A percentile compares a stretch with the other conserved stretches of the same genome.
phyloP scores from a whole-genome alignment of 2,888 invertebrate species.

The Cephus rjabovi region DNA sequence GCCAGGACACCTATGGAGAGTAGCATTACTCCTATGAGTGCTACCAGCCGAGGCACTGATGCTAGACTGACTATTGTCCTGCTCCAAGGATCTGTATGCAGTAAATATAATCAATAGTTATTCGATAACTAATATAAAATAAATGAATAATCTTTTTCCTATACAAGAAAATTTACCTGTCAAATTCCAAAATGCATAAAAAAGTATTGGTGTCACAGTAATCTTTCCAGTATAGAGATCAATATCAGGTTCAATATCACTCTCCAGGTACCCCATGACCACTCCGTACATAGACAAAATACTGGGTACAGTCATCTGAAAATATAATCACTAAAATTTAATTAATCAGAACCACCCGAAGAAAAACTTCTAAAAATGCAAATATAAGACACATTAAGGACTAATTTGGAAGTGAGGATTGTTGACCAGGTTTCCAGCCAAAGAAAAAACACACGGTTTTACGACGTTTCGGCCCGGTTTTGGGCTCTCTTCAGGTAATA shows the following conservation, averaged over 20 bases:
- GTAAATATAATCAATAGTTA: constrained; percentile 3
- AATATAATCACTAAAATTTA: constrained; percentile 12
- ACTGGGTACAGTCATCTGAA: constrained; percentile 56
- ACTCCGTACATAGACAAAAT: constrained; percentile 56
- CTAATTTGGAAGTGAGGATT: background rate
- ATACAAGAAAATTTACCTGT: constrained; percentile 58
- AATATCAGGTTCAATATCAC: constrained; percentile 30
- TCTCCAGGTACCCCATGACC: constrained; percentile 43
- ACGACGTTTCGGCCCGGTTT: no score
- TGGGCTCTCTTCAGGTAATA: no score
- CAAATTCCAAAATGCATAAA: constrained; percentile 71
- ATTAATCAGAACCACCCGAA: background rate
- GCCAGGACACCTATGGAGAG: constrained; percentile 51
- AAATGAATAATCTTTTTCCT: background rate
- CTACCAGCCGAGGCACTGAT: constrained; percentile 47
- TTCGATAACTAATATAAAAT: background rate
- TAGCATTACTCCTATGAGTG: constrained; percentile 52
- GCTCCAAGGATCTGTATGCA: constrained; percentile 71
- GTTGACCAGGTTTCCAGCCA: no score
- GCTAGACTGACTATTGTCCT: constrained; percentile 68
- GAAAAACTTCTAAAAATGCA: background rate
- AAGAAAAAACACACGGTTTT: no score
- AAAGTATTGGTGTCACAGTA: constrained; percentile 72
- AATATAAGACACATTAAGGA: background rate
- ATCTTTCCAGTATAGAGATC: constrained; percentile 72